Evolutionary conservation across 2,113 vertebrate species (phyloP), one percentile per base, ranked within the genome.

Genomic region (Heptranchias perlo): DNA sequence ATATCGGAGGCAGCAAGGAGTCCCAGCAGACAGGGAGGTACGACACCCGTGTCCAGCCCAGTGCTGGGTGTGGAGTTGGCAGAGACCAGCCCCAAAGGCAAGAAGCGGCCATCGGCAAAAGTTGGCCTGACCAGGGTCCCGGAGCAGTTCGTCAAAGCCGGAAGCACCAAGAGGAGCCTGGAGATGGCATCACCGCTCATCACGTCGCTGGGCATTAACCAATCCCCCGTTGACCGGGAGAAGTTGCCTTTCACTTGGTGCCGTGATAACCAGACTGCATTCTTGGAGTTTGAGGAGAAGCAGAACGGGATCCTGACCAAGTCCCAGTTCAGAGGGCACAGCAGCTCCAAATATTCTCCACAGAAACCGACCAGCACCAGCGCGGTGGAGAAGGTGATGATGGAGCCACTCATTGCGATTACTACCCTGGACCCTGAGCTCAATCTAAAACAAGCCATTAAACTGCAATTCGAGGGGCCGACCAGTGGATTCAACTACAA

Each of bases 401-500:
- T 64, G 0, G 97, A 97, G 25, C 96, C 97, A n/a, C 78, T 97
- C 96, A 96, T 97, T 67, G 96, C 96, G 67, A 97, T 98, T 96
- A 97, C 97, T 58, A 97, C 97, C 10, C 97, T 97, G 96, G 98
- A 98, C 96, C 98, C 98, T 2, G 97, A 98, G 64, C 97, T 98
- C 52, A 98, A 98, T 96, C 97, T 98, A 3, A 98, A 98, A 96
- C 98, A 98, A 86, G 98, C 98, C 82, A 98, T 98, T 96, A 98
- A 98, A 96, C 97, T 98, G 95, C 98, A 98, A 96, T 98, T 98
- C 96, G 98, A 98, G 96, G 98, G 98, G 47, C 98, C 98, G 58
- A 98, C 98, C 96, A 98, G 98, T 62, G 97, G 98, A 84, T 97
- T 97, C 96, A 97, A 97, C 95, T 97, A 97, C 96, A 98, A 98